Evolutionary conservation across 2,113 vertebrate species (phyloP).

Genomic region (Macrotis lagotis): DNA sequence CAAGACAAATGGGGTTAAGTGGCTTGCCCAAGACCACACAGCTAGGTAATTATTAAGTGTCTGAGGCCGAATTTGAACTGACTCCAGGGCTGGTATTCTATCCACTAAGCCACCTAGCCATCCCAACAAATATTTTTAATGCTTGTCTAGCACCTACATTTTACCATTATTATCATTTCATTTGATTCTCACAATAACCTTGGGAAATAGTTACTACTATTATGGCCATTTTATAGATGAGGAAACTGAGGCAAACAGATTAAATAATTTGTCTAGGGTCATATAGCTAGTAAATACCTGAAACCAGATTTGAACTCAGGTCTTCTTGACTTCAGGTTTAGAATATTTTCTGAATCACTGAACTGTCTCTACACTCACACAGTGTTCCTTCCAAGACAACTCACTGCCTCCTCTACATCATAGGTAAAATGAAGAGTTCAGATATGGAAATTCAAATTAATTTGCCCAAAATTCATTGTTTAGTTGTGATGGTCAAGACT

Average conservation of each 20-base stretch:
- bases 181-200: not conserved
- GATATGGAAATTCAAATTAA: not conserved
- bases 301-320: not conserved
- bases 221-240: not conserved
- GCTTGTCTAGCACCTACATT: not conserved
- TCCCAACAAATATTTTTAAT: too few relatives aligned
- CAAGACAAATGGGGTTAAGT: too few relatives aligned
- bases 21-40: too few relatives aligned
- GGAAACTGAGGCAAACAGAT: not conserved
- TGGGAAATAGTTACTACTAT: not conserved
- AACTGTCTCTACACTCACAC: not conserved
- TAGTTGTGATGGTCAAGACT: not conserved
- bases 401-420: not conserved
- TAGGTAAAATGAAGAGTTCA: not conserved
- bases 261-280: not conserved
- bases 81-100: too few relatives aligned
- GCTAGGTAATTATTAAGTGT: too few relatives aligned
- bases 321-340: not conserved
- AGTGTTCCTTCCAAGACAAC: not conserved
- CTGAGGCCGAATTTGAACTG: too few relatives aligned
- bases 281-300: not conserved
- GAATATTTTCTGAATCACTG: fast-evolving
- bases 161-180: not conserved
- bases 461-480: not conserved
- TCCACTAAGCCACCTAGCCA: too few relatives aligned